A percentile compares a stretch with the other conserved stretches of the same genome.
Evolutionary conservation across 2,797 vertebrate genomes (phyloP).

Genomic region (Octomys mimax): DNA sequence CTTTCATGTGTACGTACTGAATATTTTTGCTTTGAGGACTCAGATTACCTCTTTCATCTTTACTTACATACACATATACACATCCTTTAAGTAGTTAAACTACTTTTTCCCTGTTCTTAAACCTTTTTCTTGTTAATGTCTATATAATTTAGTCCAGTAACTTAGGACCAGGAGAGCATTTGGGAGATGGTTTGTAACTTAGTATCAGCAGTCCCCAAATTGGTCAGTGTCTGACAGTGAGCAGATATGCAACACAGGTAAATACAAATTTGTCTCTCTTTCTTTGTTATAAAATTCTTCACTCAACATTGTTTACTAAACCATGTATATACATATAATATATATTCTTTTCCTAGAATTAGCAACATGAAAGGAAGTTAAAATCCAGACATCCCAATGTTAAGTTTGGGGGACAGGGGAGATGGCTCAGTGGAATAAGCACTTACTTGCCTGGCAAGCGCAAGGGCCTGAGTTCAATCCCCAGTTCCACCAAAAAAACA

Average conservation of each 20-base stretch:
- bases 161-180: background rate
- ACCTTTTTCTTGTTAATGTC: conserved; percentile 15
- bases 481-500: too few relatives aligned
- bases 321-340: background rate
- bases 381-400: background rate
- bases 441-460: too few relatives aligned
- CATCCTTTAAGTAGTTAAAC: conserved; percentile 39
- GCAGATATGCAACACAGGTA: background rate
- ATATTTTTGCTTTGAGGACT: conserved; percentile 31
- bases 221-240: background rate
- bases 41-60: background rate
- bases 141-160: conserved; percentile 18
- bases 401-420: background rate
- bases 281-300: conserved; percentile 33
- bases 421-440: too few relatives aligned
- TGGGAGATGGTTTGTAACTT: conserved; percentile 25
- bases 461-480: too few relatives aligned
- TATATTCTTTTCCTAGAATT: background rate
- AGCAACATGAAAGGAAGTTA: background rate
- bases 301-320: conserved; percentile 13
- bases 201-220: background rate
- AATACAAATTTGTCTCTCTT: conserved; percentile 23
- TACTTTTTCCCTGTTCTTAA: background rate
- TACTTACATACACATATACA: background rate
- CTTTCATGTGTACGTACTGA: conserved; percentile 3